Conservation (phyloP, 2,797 vertebrate species). For the Brachymystax lenok region DNA sequence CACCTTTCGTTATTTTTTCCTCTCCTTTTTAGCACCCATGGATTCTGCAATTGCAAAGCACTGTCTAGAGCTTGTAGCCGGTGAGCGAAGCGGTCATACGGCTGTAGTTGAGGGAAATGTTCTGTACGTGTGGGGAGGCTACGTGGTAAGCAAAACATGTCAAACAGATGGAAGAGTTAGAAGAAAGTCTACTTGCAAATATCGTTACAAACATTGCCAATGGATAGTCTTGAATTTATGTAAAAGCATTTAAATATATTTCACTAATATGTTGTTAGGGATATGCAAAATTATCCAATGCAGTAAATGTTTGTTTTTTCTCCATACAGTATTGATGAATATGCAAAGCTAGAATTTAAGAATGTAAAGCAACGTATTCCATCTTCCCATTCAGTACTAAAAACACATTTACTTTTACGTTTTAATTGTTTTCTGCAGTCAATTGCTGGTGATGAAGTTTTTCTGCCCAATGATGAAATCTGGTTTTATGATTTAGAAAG, state of each 20-base stretch:
- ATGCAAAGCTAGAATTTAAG: neutral
- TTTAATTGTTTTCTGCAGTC: constrained; percentile 74
- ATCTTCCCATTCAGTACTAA: too few relatives aligned
- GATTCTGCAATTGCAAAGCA: constrained; percentile 60
- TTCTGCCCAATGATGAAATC: constrained; percentile 90
- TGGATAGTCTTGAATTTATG: neutral
- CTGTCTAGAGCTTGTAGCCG: constrained; percentile 78
- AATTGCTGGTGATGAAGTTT: constrained; percentile 89
- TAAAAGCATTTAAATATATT: neutral
- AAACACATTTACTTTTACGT: neutral
- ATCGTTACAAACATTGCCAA: neutral
- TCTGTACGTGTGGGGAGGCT: constrained; percentile 94
- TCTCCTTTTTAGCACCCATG: constrained; percentile 42
- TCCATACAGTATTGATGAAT: too few relatives aligned
- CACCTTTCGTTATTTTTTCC: neutral
- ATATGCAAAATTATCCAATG: neutral
- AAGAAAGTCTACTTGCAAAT: neutral
- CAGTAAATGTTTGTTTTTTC: too few relatives aligned
- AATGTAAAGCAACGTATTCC: neutral
- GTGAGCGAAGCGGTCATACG: constrained; percentile 92
- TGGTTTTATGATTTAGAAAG: constrained; percentile 91
- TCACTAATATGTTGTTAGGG: constrained; percentile 1
- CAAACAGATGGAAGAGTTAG: neutral
- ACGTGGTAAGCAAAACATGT: constrained; percentile 81
- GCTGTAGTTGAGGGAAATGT: constrained; percentile 82